Percentiles rank a stretch among this genome's conserved stretches.
Conservation (phyloP, 2,797 vertebrate genomes). For the Microctenopoma steveboyesi region DNA sequence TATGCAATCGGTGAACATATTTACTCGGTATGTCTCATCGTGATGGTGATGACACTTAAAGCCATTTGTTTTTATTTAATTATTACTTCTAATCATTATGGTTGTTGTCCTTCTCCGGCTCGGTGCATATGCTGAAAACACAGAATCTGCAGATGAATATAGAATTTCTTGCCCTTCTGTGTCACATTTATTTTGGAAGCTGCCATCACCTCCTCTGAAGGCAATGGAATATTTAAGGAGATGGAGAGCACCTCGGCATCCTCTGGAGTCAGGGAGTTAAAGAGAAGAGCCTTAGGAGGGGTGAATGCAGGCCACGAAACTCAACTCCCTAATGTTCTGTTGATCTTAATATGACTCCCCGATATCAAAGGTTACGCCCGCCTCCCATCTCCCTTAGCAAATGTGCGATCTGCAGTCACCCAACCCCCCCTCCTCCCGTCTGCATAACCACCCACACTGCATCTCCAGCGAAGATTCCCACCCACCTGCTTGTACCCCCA, state of each 20-base stretch:
- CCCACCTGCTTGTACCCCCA: conserved; percentile 78
- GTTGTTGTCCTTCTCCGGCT: not conserved
- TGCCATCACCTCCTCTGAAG: conserved; percentile 40
- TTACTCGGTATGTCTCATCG: conserved; percentile 50
- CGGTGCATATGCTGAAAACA: conserved; percentile 6
- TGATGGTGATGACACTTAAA: conserved; percentile 39
- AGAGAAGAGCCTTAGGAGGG: conserved; percentile 48
- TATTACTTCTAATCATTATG: not conserved
- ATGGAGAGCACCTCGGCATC: conserved; percentile 22
- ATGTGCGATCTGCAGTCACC: conserved; percentile 26
- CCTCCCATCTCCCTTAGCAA: conserved; percentile 45
- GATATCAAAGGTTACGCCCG: conserved; percentile 69
- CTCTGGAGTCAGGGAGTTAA: conserved; percentile 27
- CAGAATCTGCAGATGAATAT: not conserved
- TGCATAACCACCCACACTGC: conserved; percentile 63
- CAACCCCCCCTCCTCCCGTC: conserved; percentile 4
- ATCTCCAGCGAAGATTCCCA: conserved; percentile 66
- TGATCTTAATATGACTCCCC: conserved; percentile 66
- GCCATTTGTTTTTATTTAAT: conserved; percentile 19
- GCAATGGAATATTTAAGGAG: conserved; percentile 39
- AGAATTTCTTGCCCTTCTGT: not conserved
- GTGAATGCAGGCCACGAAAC: conserved; percentile 22
- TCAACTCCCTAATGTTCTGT: conserved; percentile 49
- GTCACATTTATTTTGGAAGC: conserved; percentile 30
- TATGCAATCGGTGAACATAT: conserved; percentile 54